Evolutionary conservation across 2,888 invertebrate genomes (phyloP).

Genomic region (Cepaea hortensis): DNA sequence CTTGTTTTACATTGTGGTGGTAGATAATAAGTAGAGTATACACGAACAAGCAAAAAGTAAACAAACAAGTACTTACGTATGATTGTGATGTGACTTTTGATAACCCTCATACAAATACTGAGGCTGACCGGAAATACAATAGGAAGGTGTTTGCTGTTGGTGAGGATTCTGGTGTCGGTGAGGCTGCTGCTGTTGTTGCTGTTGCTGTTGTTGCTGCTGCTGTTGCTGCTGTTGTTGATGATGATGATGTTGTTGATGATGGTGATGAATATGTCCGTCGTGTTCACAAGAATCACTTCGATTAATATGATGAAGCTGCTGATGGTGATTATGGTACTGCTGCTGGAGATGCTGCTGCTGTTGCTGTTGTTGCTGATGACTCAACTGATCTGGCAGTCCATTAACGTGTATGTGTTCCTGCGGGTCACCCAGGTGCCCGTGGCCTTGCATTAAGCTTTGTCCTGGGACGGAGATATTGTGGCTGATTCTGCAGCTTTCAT

Average conservation of each 20-base stretch:
- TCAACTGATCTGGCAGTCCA: conserved; percentile 27
- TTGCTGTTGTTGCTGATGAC: conserved; percentile 32
- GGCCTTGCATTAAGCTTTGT: conserved; percentile 22
- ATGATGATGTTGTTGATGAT: conserved; percentile 43
- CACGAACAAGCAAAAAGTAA: neutral
- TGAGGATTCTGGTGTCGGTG: too few relatives aligned
- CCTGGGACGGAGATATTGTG: conserved; percentile 20
- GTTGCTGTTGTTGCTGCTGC: too few relatives aligned
- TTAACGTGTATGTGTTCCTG: conserved; percentile 6
- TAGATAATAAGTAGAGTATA: neutral
- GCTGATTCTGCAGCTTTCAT: neutral
- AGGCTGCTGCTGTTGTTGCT: too few relatives aligned
- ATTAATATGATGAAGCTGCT: conserved; percentile 40
- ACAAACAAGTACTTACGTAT: conserved; percentile 40
- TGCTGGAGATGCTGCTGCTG: conserved; percentile 17
- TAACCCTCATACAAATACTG: conserved; percentile 31
- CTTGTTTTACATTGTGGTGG: too few relatives aligned
- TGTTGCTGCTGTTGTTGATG: conserved; percentile 14
- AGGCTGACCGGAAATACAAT: conserved; percentile 54
- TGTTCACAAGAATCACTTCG: conserved; percentile 25
- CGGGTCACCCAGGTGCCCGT: conserved; percentile 27
- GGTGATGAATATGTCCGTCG: conserved; percentile 25
- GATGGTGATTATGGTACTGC: conserved; percentile 42
- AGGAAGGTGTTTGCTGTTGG: conserved; percentile 33
- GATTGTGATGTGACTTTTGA: conserved; percentile 22